Conservation (phyloP, 2,797 vertebrate genomes). For the Malurus splendens region DNA sequence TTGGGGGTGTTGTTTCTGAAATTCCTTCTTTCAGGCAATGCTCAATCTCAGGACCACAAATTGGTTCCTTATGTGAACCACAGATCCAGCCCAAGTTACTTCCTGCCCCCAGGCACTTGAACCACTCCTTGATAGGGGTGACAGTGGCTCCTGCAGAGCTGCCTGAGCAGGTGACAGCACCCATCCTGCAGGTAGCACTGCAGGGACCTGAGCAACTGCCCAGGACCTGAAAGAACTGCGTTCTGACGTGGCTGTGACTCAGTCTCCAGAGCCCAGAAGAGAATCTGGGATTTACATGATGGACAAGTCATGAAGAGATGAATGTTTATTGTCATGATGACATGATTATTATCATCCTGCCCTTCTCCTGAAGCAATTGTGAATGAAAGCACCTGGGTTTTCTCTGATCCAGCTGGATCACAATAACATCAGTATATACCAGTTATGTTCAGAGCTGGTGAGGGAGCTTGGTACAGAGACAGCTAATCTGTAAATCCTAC, state of each 20-base stretch:
- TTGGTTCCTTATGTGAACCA: not conserved
- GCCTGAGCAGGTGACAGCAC: not conserved
- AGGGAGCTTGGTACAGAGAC: not conserved
- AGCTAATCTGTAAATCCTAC: not conserved
- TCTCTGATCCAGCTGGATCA: not conserved
- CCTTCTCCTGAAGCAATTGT: not conserved
- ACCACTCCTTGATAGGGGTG: not conserved
- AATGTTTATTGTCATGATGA: not conserved
- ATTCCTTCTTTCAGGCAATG: not conserved
- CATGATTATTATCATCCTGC: not conserved
- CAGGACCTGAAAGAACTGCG: not conserved
- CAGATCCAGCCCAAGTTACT: not conserved
- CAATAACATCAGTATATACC: not conserved
- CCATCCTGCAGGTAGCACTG: not conserved
- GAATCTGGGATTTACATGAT: not conserved
- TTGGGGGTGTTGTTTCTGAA: not conserved
- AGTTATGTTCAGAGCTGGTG: not conserved
- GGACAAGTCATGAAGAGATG: not conserved
- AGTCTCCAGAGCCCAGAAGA: not conserved
- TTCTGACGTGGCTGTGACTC: not conserved
- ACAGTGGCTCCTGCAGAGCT: not conserved
- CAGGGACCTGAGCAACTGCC: not conserved
- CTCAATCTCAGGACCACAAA: not conserved
- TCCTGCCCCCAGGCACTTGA: conserved; percentile 25
- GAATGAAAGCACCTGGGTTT: not conserved